phyloP scores from a whole-genome alignment of 2,888 invertebrate species.

The Perizoma flavofasciatum region DNA sequence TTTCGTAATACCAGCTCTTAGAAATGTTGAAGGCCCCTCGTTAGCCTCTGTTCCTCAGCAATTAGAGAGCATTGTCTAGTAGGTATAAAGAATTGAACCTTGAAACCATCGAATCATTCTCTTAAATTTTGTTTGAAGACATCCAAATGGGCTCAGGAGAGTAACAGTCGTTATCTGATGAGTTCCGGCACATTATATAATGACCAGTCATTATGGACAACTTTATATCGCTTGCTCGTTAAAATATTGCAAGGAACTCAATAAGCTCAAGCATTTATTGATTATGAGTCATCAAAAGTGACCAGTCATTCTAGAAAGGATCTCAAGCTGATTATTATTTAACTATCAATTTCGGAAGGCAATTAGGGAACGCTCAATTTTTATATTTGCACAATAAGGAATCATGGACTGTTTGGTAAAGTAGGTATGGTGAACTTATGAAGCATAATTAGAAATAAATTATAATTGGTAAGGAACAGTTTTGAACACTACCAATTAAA shows the following conservation, averaged over 20 bases:
- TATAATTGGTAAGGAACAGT: slow-evolving; percentile 36
- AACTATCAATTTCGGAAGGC: slow-evolving; percentile 39
- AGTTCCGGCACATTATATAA: slow-evolving; percentile 42
- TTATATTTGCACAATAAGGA: slow-evolving; percentile 42
- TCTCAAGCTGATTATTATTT: slow-evolving; percentile 42
- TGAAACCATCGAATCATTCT: slow-evolving; percentile 56
- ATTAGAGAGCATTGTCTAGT: slow-evolving; percentile 64
- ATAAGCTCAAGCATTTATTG: slow-evolving; percentile 18
- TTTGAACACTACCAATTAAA: slow-evolving; percentile 13
- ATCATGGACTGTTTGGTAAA: slow-evolving; percentile 34
- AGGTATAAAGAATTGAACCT: slow-evolving; percentile 51
- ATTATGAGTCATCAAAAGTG: slow-evolving; percentile 19
- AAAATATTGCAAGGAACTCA: slow-evolving; percentile 27
- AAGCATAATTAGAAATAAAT: slow-evolving; percentile 38
- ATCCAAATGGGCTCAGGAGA: slow-evolving; percentile 23
- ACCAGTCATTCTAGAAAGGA: slow-evolving; percentile 47
- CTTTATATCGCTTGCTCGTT: slow-evolving; percentile 24
- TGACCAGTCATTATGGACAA: slow-evolving; percentile 29
- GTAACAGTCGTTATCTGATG: slow-evolving; percentile 29
- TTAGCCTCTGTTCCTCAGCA: slow-evolving; percentile 51
- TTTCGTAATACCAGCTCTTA: slow-evolving; percentile 47
- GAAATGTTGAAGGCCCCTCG: slow-evolving; percentile 50
- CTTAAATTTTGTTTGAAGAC: slow-evolving; percentile 44
- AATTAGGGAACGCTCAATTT: slow-evolving; percentile 40
- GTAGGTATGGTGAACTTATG: slow-evolving; percentile 38